phyloP scores from a whole-genome alignment of 1,140 invertebrate species.

The Tribolium castaneum region DNA sequence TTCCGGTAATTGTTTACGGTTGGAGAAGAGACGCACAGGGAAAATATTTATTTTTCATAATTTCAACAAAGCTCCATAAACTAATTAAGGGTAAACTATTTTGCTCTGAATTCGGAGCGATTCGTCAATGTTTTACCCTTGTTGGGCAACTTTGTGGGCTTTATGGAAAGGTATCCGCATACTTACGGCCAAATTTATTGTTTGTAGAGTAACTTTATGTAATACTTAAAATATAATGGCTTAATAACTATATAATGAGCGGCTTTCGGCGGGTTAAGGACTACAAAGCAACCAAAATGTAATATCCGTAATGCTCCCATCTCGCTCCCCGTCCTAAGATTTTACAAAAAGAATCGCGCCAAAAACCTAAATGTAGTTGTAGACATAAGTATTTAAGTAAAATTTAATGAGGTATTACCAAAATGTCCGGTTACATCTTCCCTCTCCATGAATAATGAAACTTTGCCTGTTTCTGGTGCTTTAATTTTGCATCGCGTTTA shows the following conservation, averaged over 20 bases:
- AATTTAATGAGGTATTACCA: neutral
- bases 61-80: too few species aligned
- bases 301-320: neutral
- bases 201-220: neutral
- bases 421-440: neutral
- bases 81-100: too few species aligned
- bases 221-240: neutral
- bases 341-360: too few species aligned
- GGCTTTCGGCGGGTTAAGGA: neutral
- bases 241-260: neutral
- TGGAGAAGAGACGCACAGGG: neutral
- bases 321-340: too few species aligned
- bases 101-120: too few species aligned
- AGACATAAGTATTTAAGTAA: too few species aligned
- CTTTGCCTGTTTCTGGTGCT: neutral
- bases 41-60: too few species aligned
- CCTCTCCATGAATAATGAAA: neutral
- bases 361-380: too few species aligned
- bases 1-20: slow-evolving; percentile 5
- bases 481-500: neutral
- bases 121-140: too few species aligned
- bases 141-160: neutral
- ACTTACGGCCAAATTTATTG: neutral
- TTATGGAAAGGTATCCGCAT: neutral
- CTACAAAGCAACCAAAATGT: neutral